Base-by-base conservation (phyloP, 1,140 invertebrate genomes). In the Arctopsyche grandis region DNA sequence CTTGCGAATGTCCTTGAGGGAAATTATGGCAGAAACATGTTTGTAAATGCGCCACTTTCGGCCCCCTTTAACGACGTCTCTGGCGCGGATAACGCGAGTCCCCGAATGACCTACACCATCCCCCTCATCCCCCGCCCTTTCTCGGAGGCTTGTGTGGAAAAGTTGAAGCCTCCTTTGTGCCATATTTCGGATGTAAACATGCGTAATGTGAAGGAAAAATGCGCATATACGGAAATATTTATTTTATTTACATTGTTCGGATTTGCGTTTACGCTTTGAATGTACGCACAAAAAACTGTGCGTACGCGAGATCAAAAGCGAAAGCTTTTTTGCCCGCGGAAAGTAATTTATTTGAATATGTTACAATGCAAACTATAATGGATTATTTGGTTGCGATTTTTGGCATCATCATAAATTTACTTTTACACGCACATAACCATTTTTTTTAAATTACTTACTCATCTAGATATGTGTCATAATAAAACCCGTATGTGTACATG, bases 11-110 rank as follows among this genome's bases (percentile, higher is more conserved):
- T 66, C 63, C 63, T 66, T 66, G 63, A 66, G 63, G 63, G 63
- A 66, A 66, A 66, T 66, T 66, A 66, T 66, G 63, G 21, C 24
- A 26, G 63, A 66, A 66, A 66, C 24, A 66, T 66, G 63, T 29
- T 29, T 29, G 63, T 66, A 66, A 66, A 66, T 66, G 24, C 24
- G 21, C 24, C 63, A 29, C 63, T 29, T 66, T 26, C 21, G 63
- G 24, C 63, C 63, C 22, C 9, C 24, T 66, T 29, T 66, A 60
- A 60, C 56, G 56, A 60, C 56, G 56, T 60, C 56, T 66, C 24
- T 66, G 63, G 24, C 63, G 24, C 63, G 63, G 9, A 29, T 66
- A 29, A 66, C 63, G 22, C 63, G 21, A 24, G 63, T 24, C 21
- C 24, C 24, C 24, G 63, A 29, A 66, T 66, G 63, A 66, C 63